A percentile compares a stretch with the other conserved stretches of the same genome.
Evolutionary conservation across 2,888 invertebrate species (phyloP).

Genomic region (Plusia festucae): DNA sequence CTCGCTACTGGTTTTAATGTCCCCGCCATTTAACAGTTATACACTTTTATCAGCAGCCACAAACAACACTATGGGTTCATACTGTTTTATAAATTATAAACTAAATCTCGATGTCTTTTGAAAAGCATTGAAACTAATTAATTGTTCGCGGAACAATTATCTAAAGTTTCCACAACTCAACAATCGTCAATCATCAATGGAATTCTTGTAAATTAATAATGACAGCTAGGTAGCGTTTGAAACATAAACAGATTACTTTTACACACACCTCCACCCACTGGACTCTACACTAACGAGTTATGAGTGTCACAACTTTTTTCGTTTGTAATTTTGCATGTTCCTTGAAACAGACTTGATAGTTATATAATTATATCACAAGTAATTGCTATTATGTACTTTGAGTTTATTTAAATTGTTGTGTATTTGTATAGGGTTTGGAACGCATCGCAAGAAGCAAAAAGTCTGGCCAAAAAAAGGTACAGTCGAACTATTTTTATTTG

Average conservation of each 20-base stretch:
- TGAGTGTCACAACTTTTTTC: background rate
- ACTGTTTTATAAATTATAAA: background rate
- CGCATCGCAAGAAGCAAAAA: too few relatives aligned
- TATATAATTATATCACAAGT: too few relatives aligned
- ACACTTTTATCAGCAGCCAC: constrained; percentile 1
- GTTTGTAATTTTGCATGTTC: background rate
- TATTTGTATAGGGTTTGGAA: too few relatives aligned
- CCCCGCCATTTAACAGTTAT: constrained; percentile 30
- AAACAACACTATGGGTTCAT: background rate
- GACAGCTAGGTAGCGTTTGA: constrained; percentile 7
- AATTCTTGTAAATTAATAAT: background rate
- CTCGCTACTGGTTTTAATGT: constrained; percentile 42
- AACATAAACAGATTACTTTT: too few relatives aligned
- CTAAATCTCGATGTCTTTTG: background rate
- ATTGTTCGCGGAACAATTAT: constrained; percentile 16
- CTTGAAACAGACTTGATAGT: background rate
- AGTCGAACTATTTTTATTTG: too few relatives aligned
- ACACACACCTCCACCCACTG: too few relatives aligned
- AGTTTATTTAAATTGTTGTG: too few relatives aligned
- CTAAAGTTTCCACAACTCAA: constrained; percentile 6
- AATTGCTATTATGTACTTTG: too few relatives aligned
- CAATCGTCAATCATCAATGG: constrained; percentile 9
- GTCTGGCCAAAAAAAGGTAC: too few relatives aligned
- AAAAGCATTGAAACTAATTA: background rate
- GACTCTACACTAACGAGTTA: too few relatives aligned